phyloP scores from a whole-genome alignment of 2,888 invertebrate species.

The Acronicta alni region DNA sequence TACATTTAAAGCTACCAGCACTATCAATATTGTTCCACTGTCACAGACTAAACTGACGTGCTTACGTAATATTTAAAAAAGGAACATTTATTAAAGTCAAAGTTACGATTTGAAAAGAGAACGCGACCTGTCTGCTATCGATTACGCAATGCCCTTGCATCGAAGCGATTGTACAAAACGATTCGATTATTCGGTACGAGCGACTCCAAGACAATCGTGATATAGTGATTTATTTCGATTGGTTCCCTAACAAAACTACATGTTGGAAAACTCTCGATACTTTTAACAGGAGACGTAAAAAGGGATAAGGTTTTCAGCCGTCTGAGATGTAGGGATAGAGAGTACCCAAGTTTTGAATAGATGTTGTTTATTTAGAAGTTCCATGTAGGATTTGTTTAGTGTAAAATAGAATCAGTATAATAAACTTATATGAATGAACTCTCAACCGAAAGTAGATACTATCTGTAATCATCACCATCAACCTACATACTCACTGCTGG shows the following conservation, averaged over 20 bases:
- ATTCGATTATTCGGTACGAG: conserved; percentile 59
- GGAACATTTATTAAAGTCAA: conserved; percentile 1
- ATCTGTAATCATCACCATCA: no score
- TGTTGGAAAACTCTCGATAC: conserved; percentile 57
- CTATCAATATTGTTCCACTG: conserved; percentile 15
- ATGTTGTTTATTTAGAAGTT: conserved; percentile 39
- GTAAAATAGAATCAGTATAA: conserved; percentile 10
- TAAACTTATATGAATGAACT: not conserved
- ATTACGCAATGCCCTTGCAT: conserved; percentile 59
- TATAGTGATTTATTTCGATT: conserved; percentile 63
- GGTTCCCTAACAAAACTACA: conserved; percentile 57
- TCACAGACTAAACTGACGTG: not conserved
- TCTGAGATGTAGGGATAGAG: conserved; percentile 42
- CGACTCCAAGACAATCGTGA: conserved; percentile 53
- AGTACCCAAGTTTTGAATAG: conserved; percentile 19
- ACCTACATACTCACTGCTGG: no score
- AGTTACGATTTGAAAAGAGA: conserved; percentile 19
- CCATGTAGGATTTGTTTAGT: conserved; percentile 22
- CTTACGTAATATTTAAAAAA: not conserved
- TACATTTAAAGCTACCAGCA: conserved; percentile 7
- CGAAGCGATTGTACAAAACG: conserved; percentile 53
- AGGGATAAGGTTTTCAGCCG: conserved; percentile 39
- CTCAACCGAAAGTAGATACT: no score
- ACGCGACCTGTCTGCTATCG: conserved; percentile 45
- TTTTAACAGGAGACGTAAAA: conserved; percentile 47